Evolutionary conservation across 2,113 vertebrate species (phyloP).

Genomic region (Cottus gobio): DNA sequence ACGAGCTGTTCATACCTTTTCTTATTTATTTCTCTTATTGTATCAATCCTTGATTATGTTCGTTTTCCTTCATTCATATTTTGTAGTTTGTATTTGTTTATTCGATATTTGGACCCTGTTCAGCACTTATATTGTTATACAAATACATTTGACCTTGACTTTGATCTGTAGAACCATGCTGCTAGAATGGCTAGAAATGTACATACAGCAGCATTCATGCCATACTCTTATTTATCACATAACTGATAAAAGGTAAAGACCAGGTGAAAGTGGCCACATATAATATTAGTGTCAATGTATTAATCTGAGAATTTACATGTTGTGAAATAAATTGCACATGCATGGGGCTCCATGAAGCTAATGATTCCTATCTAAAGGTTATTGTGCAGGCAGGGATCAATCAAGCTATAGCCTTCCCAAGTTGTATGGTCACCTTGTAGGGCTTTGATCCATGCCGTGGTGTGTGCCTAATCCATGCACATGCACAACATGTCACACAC

Average conservation of each 20-base stretch:
- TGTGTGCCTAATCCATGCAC: constrained; percentile 19
- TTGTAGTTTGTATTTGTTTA: no score
- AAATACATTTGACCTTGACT: no score
- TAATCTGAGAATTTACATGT: constrained; percentile 22
- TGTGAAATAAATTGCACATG: constrained; percentile 30
- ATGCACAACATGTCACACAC: constrained; percentile 16
- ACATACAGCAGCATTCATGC: background rate
- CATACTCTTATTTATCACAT: background rate
- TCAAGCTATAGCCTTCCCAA: constrained; percentile 30
- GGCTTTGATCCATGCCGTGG: constrained; percentile 2
- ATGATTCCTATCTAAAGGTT: constrained; percentile 46
- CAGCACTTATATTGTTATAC: no score
- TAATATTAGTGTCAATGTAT: background rate
- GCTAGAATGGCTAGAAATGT: background rate
- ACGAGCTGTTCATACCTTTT: no score
- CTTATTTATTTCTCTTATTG: no score
- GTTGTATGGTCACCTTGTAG: constrained; percentile 33
- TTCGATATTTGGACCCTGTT: no score
- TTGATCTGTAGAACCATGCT: background rate
- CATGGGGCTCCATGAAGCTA: constrained; percentile 30
- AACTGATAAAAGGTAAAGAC: constrained; percentile 6
- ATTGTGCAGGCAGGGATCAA: constrained; percentile 40
- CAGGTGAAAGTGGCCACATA: constrained; percentile 5
- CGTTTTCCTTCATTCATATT: no score
- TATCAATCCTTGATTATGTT: no score